A percentile compares a stretch with the other conserved stretches of the same genome.
These are phyloP conservation scores for Sinocyclocheilus anophthalmus DNA, from an alignment of 2,113 vertebrate species.

Conservation along the genomic window DNA sequence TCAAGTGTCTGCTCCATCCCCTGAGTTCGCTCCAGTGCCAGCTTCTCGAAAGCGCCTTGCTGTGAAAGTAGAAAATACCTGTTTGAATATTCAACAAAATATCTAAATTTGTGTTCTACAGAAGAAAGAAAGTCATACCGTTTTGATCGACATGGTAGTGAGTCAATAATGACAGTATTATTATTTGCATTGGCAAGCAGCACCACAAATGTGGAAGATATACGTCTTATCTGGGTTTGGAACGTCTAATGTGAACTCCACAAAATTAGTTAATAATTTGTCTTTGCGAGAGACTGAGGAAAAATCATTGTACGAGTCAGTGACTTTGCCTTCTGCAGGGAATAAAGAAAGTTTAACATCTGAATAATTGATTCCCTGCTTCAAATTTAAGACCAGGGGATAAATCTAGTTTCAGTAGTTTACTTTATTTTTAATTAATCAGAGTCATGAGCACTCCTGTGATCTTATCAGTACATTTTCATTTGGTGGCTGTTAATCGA, in stretches of 20 bases:
- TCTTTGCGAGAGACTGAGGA: constrained; percentile 52
- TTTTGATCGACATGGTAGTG: not conserved
- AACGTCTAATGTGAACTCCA: constrained; percentile 42
- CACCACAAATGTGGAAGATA: not conserved
- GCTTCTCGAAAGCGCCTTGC: too few species aligned
- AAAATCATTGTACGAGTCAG: constrained; percentile 66
- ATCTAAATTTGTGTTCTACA: not conserved
- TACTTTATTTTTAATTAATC: constrained; percentile 67
- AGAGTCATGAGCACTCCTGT: constrained; percentile 47
- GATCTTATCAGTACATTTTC: constrained; percentile 58
- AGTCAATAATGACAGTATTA: not conserved
- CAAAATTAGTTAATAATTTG: constrained; percentile 31
- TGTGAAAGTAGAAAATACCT: not conserved
- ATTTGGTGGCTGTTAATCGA: constrained; percentile 60
- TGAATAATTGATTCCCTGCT: constrained; percentile 67
- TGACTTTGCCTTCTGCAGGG: constrained; percentile 54
- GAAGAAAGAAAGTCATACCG: not conserved
- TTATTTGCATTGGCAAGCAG: not conserved
- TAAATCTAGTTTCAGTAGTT: constrained; percentile 60
- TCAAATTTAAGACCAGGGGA: constrained; percentile 59
- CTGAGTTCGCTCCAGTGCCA: too few species aligned
- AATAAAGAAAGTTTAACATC: constrained; percentile 65
- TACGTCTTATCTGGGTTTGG: not conserved
- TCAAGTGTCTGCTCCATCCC: too few species aligned
- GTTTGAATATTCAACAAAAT: not conserved